Percentiles rank a stretch among this genome's conserved stretches.
Conservation (phyloP, 2,888 invertebrate species). For the Drosophila neoperkinsi region DNA sequence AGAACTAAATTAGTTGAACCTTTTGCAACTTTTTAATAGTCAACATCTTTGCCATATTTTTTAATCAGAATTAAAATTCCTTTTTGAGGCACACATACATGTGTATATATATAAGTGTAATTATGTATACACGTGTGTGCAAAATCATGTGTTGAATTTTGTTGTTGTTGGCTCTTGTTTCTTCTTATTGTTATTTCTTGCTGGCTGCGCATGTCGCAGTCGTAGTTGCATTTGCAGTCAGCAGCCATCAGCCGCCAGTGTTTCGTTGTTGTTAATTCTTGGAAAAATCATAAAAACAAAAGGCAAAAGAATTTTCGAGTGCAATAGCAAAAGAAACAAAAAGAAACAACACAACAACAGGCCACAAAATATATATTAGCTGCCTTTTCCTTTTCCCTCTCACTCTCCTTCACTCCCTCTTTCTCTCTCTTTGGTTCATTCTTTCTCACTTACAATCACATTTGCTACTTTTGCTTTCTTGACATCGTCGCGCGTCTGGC, state of each 20-base stretch:
- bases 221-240: conserved; percentile 25
- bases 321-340: conserved; percentile 59
- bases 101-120: conserved; percentile 1
- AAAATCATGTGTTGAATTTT: conserved; percentile 52
- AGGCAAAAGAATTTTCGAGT: conserved; percentile 77
- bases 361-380: conserved; percentile 60
- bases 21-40: neutral
- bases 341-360: conserved; percentile 44
- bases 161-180: conserved; percentile 62
- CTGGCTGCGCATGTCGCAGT: conserved; percentile 58
- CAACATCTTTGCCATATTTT: conserved; percentile 1
- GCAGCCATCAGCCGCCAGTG: conserved; percentile 32
- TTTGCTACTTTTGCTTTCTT: conserved; percentile 70
- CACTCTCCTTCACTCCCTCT: conserved; percentile 8
- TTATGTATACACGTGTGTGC: conserved; percentile 47
- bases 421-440: conserved; percentile 23
- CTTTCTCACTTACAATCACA: conserved; percentile 50
- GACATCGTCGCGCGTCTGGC: conserved; percentile 20
- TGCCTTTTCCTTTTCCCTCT: conserved; percentile 29
- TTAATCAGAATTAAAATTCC: neutral
- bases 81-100: conserved; percentile 1
- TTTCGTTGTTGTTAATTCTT: conserved; percentile 67
- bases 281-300: conserved; percentile 80
- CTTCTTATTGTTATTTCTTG: conserved; percentile 59
- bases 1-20: conserved; percentile 13